phyloP scores from a whole-genome alignment of 2,113 vertebrate genomes.

The Plecturocebus donacophilus region DNA sequence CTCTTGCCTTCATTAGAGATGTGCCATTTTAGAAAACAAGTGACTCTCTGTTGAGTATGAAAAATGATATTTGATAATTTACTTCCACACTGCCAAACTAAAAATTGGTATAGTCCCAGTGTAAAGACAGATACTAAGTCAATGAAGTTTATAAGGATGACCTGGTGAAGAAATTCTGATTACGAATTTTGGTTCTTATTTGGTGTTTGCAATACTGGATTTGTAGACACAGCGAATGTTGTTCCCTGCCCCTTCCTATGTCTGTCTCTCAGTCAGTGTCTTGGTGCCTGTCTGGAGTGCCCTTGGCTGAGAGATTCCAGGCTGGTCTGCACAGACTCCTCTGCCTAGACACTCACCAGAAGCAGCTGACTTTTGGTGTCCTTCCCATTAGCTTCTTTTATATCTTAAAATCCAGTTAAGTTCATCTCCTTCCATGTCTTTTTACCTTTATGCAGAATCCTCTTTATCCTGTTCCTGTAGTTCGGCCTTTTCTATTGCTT shows the following conservation, averaged over 20 bases:
- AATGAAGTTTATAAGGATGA: not conserved
- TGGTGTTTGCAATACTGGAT: not conserved
- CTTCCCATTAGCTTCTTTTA: not conserved
- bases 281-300: not conserved
- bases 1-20: not conserved
- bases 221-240: not conserved
- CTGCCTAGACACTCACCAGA: not conserved
- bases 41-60: not conserved
- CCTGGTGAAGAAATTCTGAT: not conserved
- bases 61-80: not conserved
- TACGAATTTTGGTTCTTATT: not conserved
- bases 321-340: too few relatives aligned
- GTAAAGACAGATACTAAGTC: not conserved
- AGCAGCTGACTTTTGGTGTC: too few relatives aligned
- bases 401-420: not conserved
- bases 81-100: not conserved
- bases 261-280: not conserved
- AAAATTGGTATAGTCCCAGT: not conserved
- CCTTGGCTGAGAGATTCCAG: not conserved
- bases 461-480: not conserved
- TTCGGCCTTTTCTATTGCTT: not conserved
- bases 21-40: not conserved
- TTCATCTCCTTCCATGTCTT: not conserved
- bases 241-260: not conserved
- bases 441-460: not conserved